These are phyloP conservation scores for Euzophera pinguis DNA, from an alignment of 2,888 invertebrate genomes.

Conservation along the genomic window DNA sequence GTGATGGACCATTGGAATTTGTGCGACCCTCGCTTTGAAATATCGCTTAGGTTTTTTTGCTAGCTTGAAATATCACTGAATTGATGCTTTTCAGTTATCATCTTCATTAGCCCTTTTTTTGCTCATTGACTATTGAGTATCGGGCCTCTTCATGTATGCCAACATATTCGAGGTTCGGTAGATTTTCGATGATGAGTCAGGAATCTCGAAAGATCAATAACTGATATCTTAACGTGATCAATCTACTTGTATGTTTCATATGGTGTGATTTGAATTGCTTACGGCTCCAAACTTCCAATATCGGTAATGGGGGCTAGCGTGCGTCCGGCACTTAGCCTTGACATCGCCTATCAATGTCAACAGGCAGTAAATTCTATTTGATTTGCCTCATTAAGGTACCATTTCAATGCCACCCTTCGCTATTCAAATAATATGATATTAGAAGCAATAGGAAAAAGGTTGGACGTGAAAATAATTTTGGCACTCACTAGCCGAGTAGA, in stretches of 20 bases:
- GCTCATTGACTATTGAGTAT: too few species aligned
- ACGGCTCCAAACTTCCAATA: slow-evolving; percentile 26
- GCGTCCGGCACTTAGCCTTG: slow-evolving; percentile 15
- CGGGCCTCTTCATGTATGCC: too few species aligned
- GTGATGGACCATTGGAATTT: slow-evolving; percentile 2
- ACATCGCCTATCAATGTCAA: slow-evolving; percentile 11
- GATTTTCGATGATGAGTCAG: too few species aligned
- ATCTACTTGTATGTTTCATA: neutral
- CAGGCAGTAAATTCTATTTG: slow-evolving; percentile 4
- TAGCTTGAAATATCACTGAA: neutral
- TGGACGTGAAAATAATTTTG: too few species aligned
- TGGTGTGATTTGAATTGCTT: neutral
- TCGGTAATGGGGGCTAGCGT: slow-evolving; percentile 30
- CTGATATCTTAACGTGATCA: neutral
- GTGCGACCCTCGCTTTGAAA: neutral
- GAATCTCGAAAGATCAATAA: too few species aligned
- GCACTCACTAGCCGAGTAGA: too few species aligned
- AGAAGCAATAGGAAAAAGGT: too few species aligned
- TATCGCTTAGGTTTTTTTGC: neutral
- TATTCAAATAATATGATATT: too few species aligned
- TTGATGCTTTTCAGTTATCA: neutral
- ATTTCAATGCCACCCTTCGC: too few species aligned
- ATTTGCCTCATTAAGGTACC: neutral
- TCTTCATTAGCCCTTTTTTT: too few species aligned
- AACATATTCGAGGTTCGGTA: too few species aligned